These are phyloP conservation scores for Drosophila nannoptera DNA, from an alignment of 1,140 invertebrate species.

Conservation along the genomic window DNA sequence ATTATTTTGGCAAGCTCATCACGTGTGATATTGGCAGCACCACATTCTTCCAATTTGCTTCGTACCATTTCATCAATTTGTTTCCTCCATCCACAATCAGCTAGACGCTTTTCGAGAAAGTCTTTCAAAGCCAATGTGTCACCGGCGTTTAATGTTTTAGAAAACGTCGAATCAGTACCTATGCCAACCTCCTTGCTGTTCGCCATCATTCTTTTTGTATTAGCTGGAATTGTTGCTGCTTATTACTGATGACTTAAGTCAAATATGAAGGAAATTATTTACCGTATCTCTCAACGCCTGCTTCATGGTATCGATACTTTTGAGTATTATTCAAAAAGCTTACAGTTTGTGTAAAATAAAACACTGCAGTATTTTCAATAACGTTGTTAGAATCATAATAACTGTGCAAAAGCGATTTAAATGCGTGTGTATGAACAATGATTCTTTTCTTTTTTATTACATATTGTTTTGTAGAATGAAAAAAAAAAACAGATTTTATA, in stretches of 20 bases:
- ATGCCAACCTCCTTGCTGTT: constrained; percentile 29
- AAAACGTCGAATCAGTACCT: constrained; percentile 18
- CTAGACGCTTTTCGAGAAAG: constrained; percentile 86
- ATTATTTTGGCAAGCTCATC: constrained; percentile 89
- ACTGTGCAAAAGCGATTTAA: too few species aligned
- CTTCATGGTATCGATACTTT: constrained; percentile 10
- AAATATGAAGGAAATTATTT: too few species aligned
- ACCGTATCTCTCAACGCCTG: not conserved
- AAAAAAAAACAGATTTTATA: too few species aligned
- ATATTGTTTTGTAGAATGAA: too few species aligned
- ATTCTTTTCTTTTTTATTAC: too few species aligned
- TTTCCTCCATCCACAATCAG: constrained; percentile 94
- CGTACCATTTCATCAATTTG: constrained; percentile 90
- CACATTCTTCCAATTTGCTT: constrained; percentile 87
- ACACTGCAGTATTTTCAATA: too few species aligned
- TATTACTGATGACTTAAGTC: not conserved
- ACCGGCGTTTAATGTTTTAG: not conserved
- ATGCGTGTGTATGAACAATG: too few species aligned
- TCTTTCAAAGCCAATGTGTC: constrained; percentile 83
- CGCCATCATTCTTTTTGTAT: constrained; percentile 11
- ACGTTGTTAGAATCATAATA: too few species aligned
- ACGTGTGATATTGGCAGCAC: constrained; percentile 86
- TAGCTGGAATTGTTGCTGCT: not conserved
- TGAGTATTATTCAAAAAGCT: not conserved
- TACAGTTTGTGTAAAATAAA: not conserved